Evolutionary conservation across 2,113 vertebrate species (phyloP), one percentile per base, ranked within the genome.

Genomic region (Entomyzon cyanotis): DNA sequence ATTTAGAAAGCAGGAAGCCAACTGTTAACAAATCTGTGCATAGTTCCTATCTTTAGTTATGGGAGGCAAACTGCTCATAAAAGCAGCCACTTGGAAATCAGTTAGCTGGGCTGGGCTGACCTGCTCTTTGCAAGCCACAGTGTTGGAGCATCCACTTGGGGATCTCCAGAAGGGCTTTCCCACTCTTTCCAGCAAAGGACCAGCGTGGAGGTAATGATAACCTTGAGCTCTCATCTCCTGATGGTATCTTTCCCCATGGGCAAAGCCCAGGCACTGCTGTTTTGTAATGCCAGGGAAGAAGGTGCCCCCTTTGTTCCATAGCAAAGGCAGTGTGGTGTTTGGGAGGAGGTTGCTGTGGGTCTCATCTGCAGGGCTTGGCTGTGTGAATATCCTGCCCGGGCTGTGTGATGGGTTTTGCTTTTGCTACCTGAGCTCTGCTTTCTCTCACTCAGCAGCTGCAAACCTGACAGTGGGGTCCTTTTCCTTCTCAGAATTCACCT

Each of bases 271-370:
- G 28, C 1, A 3, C 10, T 58, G 52, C 25, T 7, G 1, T 19
- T 58, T 27, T 35, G 18, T n/a, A 41, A 33, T 55, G 22, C 41
- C 22, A 50, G 49, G 62, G 12, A 85, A 27, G 52, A 81, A 73
- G 24, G 20, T 65, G 39, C 3, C 13, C 20, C 14, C 11, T 60
- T 39, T 65, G 31, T 55, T 69, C 41, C 18, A 1, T 31, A 60
- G 13, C 12, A 41, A 77, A 74, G 11, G 27, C 35, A 44, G 5
- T 0, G 0, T 41, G 10, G 15, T 5, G 1, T 67, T 89, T 2
- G 4, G 69, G 55, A 74, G 31, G 8, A 8, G 14, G 1, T 27
- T 89, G 14, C 31, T 37, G 1, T 39, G 60, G 20, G 4, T 83
- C 47, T 83, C 17, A 60, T 47, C 31, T 12, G 15, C 24, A 25